phyloP scores from a whole-genome alignment of 2,113 vertebrate species.

The Anhinga rufa region DNA sequence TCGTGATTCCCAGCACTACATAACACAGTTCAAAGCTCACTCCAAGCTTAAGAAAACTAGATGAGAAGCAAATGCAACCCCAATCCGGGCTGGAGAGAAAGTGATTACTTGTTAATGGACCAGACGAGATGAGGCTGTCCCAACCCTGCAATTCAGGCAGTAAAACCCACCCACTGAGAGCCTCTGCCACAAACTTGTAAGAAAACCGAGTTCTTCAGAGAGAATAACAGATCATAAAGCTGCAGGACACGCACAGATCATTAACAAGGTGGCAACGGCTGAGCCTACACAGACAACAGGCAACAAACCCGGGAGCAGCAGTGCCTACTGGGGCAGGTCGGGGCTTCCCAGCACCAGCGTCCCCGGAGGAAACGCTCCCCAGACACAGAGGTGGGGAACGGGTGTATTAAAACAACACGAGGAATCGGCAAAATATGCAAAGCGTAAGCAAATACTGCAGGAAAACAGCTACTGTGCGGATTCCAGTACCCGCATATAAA shows the following conservation, averaged over 20 bases:
- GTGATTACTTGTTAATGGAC: slow-evolving; percentile 27
- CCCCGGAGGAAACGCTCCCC: rapidly evolving
- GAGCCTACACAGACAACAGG: neutral
- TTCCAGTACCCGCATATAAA: neutral
- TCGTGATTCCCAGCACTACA: neutral
- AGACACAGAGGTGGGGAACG: rapidly evolving
- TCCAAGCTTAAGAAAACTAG: neutral
- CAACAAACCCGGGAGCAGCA: neutral
- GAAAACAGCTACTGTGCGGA: neutral
- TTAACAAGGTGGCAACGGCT: neutral
- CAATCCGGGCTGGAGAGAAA: neutral
- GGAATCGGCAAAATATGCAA: neutral
- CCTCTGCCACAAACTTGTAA: neutral
- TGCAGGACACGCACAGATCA: neutral
- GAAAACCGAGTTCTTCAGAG: neutral
- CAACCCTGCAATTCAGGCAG: neutral
- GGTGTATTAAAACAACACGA: rapidly evolving
- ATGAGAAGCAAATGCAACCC: neutral
- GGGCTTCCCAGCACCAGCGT: neutral
- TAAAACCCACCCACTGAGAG: neutral
- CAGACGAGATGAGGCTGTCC: neutral
- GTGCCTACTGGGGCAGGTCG: too few relatives aligned
- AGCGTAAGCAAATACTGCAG: neutral
- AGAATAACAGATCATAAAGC: slow-evolving; percentile 17
- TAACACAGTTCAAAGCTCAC: neutral